A percentile compares a stretch with the other conserved stretches of the same genome.
These are phyloP conservation scores for Onchidella celtica DNA, from an alignment of 2,888 invertebrate species.

Conservation along the genomic window DNA sequence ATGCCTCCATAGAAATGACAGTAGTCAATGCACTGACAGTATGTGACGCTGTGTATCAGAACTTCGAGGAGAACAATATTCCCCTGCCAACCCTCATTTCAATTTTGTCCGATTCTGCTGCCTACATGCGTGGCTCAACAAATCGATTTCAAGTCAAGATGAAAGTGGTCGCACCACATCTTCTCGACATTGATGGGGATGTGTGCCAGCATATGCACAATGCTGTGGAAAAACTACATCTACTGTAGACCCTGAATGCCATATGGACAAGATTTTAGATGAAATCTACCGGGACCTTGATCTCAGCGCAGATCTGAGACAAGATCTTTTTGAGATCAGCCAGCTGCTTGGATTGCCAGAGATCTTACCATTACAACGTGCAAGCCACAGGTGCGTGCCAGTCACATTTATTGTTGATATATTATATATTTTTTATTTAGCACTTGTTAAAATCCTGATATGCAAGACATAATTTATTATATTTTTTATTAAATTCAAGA, in stretches of 20 bases:
- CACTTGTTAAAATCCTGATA: too few species aligned
- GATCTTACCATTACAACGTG: not conserved
- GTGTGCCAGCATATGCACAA: not conserved
- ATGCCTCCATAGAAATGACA: constrained; percentile 7
- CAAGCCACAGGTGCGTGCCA: not conserved
- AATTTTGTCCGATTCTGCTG: constrained; percentile 11
- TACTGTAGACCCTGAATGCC: too few species aligned
- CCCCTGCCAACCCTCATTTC: constrained; percentile 17
- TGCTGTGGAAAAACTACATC: constrained; percentile 13
- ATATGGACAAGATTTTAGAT: too few species aligned
- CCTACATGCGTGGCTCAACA: constrained; percentile 21
- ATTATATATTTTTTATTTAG: too few species aligned
- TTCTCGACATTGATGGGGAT: constrained; percentile 24
- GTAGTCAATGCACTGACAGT: constrained; percentile 29
- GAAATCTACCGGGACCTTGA: not conserved
- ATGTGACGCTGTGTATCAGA: constrained; percentile 11
- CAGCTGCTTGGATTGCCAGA: not conserved
- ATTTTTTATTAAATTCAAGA: too few species aligned
- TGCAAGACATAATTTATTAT: too few species aligned
- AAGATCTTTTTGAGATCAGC: not conserved
- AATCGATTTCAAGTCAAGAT: constrained; percentile 23
- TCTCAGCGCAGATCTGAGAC: not conserved
- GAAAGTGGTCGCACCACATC: constrained; percentile 7
- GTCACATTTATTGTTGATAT: too few species aligned
- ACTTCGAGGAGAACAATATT: constrained; percentile 9